phyloP scores from a whole-genome alignment of 2,113 vertebrate species.

The Calidris pugnax region DNA sequence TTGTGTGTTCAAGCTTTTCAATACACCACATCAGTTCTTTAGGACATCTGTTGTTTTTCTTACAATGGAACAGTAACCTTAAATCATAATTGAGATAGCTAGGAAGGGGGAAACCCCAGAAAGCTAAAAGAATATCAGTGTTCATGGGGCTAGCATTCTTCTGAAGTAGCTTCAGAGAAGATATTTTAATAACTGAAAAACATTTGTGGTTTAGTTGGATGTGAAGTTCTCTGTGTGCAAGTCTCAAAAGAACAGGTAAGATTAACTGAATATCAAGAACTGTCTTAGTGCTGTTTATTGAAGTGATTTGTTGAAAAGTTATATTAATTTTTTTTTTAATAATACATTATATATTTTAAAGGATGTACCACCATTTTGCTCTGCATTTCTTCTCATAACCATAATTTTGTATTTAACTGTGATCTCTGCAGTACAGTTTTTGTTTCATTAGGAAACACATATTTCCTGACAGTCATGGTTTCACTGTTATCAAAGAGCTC shows the following conservation, averaged over 20 bases:
- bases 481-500: fast-evolving
- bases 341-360: not conserved
- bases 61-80: not conserved
- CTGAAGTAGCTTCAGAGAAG: not conserved
- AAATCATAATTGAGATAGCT: not conserved
- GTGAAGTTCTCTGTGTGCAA: not conserved
- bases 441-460: not conserved
- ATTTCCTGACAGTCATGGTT: not conserved
- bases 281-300: not conserved
- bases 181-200: not conserved
- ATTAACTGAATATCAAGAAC: not conserved
- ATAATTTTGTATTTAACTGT: not conserved
- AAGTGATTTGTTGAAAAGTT: not conserved
- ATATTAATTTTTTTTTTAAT: not conserved
- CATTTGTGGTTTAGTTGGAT: not conserved
- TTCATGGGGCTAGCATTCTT: not conserved
- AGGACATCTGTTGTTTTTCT: constrained; percentile 28
- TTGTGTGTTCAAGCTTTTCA: constrained; percentile 14
- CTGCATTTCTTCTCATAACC: not conserved
- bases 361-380: fast-evolving
- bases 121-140: not conserved
- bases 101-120: not conserved
- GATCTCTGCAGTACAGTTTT: not conserved
- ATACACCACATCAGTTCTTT: not conserved
- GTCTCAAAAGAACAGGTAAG: not conserved